Percentiles rank a stretch among this genome's conserved stretches.
Evolutionary conservation across 2,113 vertebrate species (phyloP).

Genomic region (Arvicanthis niloticus): DNA sequence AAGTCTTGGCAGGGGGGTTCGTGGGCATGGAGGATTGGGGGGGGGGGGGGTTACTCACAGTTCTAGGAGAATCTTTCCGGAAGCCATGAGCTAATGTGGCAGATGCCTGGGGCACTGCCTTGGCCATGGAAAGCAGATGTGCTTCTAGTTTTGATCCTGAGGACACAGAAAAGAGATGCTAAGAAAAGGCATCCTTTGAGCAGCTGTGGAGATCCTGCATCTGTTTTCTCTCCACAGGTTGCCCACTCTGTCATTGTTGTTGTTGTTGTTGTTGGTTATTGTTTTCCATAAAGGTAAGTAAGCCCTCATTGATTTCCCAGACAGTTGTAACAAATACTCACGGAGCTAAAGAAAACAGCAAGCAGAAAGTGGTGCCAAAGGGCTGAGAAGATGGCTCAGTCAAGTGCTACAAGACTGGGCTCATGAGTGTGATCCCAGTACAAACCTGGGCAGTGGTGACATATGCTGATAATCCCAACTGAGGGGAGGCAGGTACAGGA

Average conservation of each 20-base stretch:
- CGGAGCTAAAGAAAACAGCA: not conserved
- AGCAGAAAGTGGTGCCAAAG: not conserved
- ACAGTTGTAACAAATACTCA: not conserved
- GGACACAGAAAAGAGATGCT: not conserved
- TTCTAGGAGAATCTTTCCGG: not conserved
- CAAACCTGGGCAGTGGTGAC: not conserved
- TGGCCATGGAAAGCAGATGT: not conserved
- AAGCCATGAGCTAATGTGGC: rapidly evolving
- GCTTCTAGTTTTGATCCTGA: not conserved
- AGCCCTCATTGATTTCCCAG: not conserved
- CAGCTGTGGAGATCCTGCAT: rapidly evolving
- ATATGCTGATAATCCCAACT: not conserved
- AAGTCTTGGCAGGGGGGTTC: not conserved
- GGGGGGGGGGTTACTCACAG: not conserved
- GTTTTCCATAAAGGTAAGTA: not conserved
- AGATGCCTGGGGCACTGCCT: rapidly evolving
- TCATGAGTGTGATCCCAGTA: not conserved
- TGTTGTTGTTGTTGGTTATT: not conserved
- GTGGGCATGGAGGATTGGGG: too few species aligned
- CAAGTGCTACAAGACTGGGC: not conserved
- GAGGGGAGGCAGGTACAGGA: too few species aligned
- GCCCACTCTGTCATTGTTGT: not conserved
- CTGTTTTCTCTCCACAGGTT: not conserved
- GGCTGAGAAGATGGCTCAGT: not conserved
- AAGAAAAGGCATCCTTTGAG: not conserved